phyloP scores from a whole-genome alignment of 2,113 vertebrate species.

The Dicaeum eximium region DNA sequence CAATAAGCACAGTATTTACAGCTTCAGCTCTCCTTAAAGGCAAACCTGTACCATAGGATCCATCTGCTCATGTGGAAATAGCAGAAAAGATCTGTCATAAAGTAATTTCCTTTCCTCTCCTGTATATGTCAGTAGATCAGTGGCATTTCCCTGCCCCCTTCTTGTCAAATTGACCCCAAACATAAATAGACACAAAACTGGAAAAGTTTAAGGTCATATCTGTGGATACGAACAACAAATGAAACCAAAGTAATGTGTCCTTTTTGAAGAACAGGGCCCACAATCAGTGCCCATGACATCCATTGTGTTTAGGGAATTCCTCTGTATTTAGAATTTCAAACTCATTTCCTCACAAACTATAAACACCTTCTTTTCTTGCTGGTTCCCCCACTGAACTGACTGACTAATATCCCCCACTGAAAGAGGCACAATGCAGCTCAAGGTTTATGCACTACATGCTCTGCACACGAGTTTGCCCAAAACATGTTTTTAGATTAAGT shows the following conservation, averaged over 20 bases:
- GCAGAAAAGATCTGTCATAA: conserved; percentile 20
- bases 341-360: background rate
- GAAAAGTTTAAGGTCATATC: background rate
- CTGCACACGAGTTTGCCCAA: background rate
- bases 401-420: background rate
- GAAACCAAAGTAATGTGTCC: background rate
- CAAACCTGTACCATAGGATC: background rate
- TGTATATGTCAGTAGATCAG: background rate
- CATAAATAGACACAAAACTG: background rate
- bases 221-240: background rate
- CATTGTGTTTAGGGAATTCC: background rate
- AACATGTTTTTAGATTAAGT: background rate
- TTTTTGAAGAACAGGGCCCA: background rate
- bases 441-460: background rate
- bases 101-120: conserved; percentile 3
- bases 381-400: no score
- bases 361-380: background rate
- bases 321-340: background rate
- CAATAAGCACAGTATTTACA: background rate
- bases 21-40: conserved; percentile 4
- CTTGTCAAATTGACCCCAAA: background rate
- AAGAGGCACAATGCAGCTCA: background rate
- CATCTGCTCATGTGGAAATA: background rate
- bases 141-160: background rate
- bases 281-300: background rate